Conservation (phyloP, 2,113 vertebrate genomes). For the Nanger granti region DNA sequence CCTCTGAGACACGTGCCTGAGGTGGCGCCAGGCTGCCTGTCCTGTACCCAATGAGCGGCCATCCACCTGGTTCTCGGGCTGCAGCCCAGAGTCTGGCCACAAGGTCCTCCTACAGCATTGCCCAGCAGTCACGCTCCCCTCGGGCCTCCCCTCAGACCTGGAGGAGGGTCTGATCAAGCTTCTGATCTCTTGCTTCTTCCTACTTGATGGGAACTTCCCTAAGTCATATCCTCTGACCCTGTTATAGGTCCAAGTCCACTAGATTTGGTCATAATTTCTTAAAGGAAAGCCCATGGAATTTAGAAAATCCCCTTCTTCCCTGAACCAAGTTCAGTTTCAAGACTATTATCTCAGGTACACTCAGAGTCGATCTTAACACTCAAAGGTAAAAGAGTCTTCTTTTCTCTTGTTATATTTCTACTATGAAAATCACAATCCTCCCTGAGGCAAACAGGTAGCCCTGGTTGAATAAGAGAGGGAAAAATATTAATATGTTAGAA, state of each 20-base stretch:
- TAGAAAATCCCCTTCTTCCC: neutral
- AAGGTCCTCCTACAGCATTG: neutral
- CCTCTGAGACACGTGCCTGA: fast-evolving
- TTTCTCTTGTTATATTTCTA: neutral
- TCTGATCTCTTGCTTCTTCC: neutral
- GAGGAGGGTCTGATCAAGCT: neutral
- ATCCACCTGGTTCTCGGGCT: fast-evolving
- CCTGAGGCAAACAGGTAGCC: neutral
- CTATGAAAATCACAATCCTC: neutral
- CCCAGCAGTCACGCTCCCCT: neutral
- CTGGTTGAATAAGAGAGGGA: neutral
- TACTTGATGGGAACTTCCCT: neutral
- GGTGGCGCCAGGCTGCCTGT: neutral
- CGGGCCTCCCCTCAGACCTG: neutral
- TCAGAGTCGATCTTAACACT: neutral
- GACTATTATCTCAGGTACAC: neutral
- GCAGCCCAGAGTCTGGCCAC: neutral
- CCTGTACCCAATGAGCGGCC: neutral
- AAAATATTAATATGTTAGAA: neutral
- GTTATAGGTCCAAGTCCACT: neutral
- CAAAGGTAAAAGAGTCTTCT: neutral
- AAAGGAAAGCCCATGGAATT: neutral
- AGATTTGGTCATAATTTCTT: neutral
- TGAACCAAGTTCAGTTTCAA: neutral
- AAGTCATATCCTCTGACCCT: neutral